A percentile compares a stretch with the other conserved stretches of the same genome.
Evolutionary conservation across 2,888 invertebrate species (phyloP).

Genomic region (Caenorhabditis sinica): DNA sequence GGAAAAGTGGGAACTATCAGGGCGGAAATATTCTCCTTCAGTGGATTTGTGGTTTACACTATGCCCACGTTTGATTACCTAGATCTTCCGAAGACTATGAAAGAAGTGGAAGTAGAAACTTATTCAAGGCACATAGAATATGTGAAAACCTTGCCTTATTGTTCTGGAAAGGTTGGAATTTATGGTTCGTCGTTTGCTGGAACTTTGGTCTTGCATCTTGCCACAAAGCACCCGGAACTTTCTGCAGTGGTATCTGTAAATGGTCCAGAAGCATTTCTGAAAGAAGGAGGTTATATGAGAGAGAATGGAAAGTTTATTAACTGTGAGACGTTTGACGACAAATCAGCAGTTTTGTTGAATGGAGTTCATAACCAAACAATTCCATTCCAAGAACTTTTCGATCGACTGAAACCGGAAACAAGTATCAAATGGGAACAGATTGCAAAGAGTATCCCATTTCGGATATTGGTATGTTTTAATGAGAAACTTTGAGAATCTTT

Average conservation of each 20-base stretch:
- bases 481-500: neutral
- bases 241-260: constrained; percentile 31
- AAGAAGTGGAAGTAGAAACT: constrained; percentile 61
- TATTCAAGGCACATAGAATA: constrained; percentile 42
- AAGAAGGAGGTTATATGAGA: neutral
- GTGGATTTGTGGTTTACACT: constrained; percentile 60
- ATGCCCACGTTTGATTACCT: constrained; percentile 51
- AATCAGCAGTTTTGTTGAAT: neutral
- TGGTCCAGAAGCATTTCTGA: constrained; percentile 13
- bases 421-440: constrained; percentile 10
- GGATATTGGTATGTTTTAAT: constrained; percentile 15
- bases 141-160: constrained; percentile 42
- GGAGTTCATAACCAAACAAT: neutral
- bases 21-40: constrained; percentile 52
- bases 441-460: constrained; percentile 10
- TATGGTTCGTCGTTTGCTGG: constrained; percentile 62
- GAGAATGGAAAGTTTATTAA: constrained; percentile 51
- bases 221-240: constrained; percentile 11
- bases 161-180: constrained; percentile 44
- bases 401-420: constrained; percentile 3
- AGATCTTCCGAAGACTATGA: constrained; percentile 46
- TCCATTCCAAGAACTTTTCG: neutral
- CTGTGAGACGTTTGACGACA: neutral
- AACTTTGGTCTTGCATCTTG: neutral
- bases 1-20: constrained; percentile 39